A percentile compares a stretch with the other conserved stretches of the same genome.
Conservation (phyloP, 2,113 vertebrate genomes). For the Ondatra zibethicus region DNA sequence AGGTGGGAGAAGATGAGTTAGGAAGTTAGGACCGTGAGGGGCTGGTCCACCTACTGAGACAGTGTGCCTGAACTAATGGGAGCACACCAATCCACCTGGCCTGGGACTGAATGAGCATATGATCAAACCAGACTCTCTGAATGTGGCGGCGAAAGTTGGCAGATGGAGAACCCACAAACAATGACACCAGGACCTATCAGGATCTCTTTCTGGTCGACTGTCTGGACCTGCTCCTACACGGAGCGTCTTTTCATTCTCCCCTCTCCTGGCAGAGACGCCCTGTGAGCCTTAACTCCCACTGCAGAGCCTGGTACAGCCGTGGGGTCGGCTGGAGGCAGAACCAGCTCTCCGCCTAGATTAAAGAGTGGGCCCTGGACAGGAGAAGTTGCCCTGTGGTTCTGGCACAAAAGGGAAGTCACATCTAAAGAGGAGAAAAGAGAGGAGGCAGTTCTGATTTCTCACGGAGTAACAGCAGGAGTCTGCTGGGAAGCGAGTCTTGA, state of each 20-base stretch:
- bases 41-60: no score
- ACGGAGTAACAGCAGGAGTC: background rate
- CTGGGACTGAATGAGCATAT: no score
- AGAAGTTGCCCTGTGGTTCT: background rate
- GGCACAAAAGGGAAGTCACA: slow-evolving; percentile 10
- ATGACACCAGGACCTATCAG: no score
- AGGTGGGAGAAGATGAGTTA: no score
- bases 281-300: background rate
- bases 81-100: no score
- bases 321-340: background rate
- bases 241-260: background rate
- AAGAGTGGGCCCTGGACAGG: background rate
- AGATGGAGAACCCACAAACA: no score
- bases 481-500: slow-evolving; percentile 30
- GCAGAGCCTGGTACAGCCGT: background rate
- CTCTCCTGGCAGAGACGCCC: background rate
- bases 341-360: background rate
- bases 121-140: no score
- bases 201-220: background rate
- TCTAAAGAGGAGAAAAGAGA: background rate
- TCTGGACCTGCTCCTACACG: background rate
- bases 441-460: background rate
- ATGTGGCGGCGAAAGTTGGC: no score
- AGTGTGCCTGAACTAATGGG: no score
- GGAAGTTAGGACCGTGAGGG: no score